Conservation (phyloP, 1,140 invertebrate genomes). For the Drosophila grimshawi region DNA sequence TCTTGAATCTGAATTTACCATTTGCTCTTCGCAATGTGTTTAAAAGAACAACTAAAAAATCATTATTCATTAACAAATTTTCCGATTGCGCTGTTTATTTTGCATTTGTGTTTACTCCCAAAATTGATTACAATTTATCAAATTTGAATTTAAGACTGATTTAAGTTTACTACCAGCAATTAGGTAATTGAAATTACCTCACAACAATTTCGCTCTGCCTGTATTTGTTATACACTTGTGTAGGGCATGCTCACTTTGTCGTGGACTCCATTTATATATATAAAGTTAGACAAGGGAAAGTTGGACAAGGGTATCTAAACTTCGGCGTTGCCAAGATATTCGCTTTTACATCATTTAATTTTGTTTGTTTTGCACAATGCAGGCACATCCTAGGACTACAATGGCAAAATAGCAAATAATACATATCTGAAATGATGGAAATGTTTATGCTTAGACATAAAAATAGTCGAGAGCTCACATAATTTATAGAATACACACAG, state of each 20-base stretch:
- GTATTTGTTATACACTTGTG: conserved; percentile 10
- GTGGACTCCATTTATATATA: no score
- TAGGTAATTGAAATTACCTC: conserved; percentile 36
- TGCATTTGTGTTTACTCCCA: conserved; percentile 23
- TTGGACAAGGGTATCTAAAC: no score
- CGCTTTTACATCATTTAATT: conserved; percentile 1
- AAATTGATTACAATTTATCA: conserved; percentile 42
- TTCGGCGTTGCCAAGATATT: no score
- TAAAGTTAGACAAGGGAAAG: no score
- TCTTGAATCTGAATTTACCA: background rate
- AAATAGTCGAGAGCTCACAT: conserved; percentile 34
- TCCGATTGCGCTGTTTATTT: conserved; percentile 13
- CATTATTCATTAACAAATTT: conserved; percentile 16
- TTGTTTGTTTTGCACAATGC: background rate
- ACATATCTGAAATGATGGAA: conserved; percentile 26
- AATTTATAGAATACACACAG: conserved; percentile 25
- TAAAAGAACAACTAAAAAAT: background rate
- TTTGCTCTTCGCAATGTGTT: background rate
- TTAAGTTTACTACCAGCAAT: conserved; percentile 17
- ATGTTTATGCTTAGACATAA: conserved; percentile 38
- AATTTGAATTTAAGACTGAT: conserved; percentile 27
- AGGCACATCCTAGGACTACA: background rate
- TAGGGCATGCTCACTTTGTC: background rate
- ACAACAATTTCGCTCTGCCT: background rate
- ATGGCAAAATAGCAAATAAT: background rate